Conservation (phyloP, 2,113 vertebrate species). For the Martes martes region DNA sequence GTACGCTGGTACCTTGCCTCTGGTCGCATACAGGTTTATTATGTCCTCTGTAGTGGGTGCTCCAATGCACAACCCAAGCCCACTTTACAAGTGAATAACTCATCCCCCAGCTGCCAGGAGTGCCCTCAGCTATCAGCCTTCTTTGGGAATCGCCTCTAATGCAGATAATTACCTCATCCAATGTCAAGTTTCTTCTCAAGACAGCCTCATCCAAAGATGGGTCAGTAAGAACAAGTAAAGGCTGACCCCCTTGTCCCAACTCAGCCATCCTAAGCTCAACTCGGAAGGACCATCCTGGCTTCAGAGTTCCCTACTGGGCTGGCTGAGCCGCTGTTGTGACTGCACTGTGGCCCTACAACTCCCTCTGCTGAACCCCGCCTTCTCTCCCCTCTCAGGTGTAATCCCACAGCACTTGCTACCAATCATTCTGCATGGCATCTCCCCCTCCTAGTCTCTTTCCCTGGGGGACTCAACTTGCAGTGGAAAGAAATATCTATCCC, state of each 20-base stretch:
- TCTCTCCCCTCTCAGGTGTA: not conserved
- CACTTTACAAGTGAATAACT: not conserved
- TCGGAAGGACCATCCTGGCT: not conserved
- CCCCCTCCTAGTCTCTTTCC: not conserved
- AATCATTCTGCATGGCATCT: not conserved
- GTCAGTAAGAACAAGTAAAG: not conserved
- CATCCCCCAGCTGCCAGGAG: not conserved
- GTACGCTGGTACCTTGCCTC: not conserved
- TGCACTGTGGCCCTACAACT: not conserved
- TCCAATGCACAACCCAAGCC: no score
- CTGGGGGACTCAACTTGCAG: not conserved
- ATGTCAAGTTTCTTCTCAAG: not conserved
- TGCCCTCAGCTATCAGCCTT: not conserved
- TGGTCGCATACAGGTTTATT: not conserved
- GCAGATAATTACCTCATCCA: not conserved
- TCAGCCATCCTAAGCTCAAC: not conserved
- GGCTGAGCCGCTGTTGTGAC: not conserved
- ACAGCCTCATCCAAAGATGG: not conserved
- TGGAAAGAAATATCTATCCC: not conserved
- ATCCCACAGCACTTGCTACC: not conserved
- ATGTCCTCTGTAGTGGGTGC: not conserved
- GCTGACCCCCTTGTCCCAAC: not conserved
- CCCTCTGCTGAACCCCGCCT: not conserved
- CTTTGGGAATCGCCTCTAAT: not conserved
- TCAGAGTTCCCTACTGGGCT: not conserved